These are phyloP conservation scores for Corythornis madagascariensis DNA, from an alignment of 2,113 vertebrate genomes.

Conservation along the genomic window DNA sequence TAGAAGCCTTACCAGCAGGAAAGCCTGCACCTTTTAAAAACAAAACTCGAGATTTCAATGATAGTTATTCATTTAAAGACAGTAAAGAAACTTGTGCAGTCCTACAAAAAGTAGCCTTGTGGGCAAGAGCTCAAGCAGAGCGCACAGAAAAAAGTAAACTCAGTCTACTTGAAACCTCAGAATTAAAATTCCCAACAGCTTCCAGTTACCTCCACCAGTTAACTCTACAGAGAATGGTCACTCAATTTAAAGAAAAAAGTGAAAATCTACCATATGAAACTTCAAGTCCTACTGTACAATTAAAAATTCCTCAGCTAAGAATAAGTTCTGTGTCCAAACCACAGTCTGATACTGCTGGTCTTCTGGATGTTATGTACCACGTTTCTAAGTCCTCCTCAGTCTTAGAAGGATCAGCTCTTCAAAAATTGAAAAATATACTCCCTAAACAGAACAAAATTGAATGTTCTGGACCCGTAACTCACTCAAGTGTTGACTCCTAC, in stretches of 20 bases:
- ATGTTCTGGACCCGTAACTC: slow-evolving; percentile 85
- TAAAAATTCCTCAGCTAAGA: slow-evolving; percentile 93
- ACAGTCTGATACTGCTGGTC: slow-evolving; percentile 85
- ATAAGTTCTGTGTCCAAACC: slow-evolving; percentile 84
- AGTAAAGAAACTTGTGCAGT: slow-evolving; percentile 91
- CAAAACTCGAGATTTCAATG: slow-evolving; percentile 84
- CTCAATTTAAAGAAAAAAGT: slow-evolving; percentile 87
- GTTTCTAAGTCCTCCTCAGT: slow-evolving; percentile 86
- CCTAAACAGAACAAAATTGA: slow-evolving; percentile 89
- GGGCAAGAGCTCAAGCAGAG: slow-evolving; percentile 91
- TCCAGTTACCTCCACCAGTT: slow-evolving; percentile 94
- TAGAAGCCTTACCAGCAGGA: slow-evolving; percentile 89
- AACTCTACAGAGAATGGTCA: slow-evolving; percentile 91
- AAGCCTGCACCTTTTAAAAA: slow-evolving; percentile 85
- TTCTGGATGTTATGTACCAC: slow-evolving; percentile 89
- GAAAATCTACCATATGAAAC: slow-evolving; percentile 82
- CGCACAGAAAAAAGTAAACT: slow-evolving; percentile 86
- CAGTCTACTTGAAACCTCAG: slow-evolving; percentile 85
- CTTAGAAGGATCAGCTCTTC: slow-evolving; percentile 86
- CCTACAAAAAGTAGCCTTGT: slow-evolving; percentile 94
- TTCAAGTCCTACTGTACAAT: slow-evolving; percentile 83
- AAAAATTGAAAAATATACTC: slow-evolving; percentile 91
- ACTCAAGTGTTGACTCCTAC: slow-evolving; percentile 87
- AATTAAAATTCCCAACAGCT: slow-evolving; percentile 90
- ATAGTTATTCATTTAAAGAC: slow-evolving; percentile 87